Conservation (phyloP, 2,113 vertebrate genomes). For the Acanthochromis polyacanthus region DNA sequence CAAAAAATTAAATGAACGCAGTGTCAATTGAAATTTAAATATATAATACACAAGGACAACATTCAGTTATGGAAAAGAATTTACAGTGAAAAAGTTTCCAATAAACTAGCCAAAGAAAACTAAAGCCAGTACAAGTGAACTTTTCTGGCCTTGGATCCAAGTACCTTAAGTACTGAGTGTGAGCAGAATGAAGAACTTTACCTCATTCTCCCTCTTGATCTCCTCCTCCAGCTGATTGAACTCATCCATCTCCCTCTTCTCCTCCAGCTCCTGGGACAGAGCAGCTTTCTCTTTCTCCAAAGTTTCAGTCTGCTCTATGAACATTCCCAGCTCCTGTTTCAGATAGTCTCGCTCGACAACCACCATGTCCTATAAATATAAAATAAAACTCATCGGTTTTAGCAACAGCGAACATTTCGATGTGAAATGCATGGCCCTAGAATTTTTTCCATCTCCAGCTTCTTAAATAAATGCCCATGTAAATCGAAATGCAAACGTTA, state of each 20-base stretch:
- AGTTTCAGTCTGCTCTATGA: conserved; percentile 82
- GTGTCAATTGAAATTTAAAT: neutral
- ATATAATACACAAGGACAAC: too few relatives aligned
- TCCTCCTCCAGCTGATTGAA: conserved; percentile 90
- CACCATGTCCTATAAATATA: conserved; percentile 79
- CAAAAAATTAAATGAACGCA: conserved; percentile 51
- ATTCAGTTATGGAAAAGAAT: too few relatives aligned
- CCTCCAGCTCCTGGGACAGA: conserved; percentile 85
- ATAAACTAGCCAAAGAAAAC: too few relatives aligned
- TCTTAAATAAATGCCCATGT: neutral
- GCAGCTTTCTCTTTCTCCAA: conserved; percentile 84
- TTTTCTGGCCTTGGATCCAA: too few relatives aligned
- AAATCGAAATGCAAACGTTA: too few relatives aligned
- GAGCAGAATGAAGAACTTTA: conserved; percentile 49
- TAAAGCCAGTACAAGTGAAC: too few relatives aligned
- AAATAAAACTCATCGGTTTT: neutral
- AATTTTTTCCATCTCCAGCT: neutral
- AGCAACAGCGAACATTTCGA: neutral
- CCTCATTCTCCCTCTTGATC: conserved; percentile 88
- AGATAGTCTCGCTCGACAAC: conserved; percentile 79
- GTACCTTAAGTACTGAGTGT: too few relatives aligned
- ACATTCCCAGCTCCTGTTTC: conserved; percentile 79
- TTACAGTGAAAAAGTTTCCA: too few relatives aligned
- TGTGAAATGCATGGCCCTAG: neutral
- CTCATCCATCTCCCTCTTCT: conserved; percentile 88